Evolutionary conservation across 2,888 invertebrate species (phyloP).

Genomic region (Watsonalla binaria): DNA sequence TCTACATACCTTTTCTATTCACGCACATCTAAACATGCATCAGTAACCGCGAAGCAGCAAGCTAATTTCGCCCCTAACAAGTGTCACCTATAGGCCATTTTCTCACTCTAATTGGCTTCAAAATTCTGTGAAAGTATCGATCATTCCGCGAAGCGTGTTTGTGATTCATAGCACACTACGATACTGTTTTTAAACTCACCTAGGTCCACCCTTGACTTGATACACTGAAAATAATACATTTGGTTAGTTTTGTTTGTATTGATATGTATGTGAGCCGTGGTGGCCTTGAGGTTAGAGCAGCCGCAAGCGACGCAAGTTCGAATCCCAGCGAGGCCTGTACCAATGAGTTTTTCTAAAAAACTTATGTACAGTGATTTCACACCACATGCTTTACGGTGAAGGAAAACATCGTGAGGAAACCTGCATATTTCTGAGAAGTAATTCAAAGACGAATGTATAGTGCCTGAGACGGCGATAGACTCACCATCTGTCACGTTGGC

Average conservation of each 20-base stretch:
- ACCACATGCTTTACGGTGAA: too few relatives aligned
- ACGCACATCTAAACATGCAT: not conserved
- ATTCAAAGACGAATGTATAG: too few relatives aligned
- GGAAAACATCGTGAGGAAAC: too few relatives aligned
- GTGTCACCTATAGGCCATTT: not conserved
- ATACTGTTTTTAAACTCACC: constrained; percentile 55
- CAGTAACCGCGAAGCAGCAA: not conserved
- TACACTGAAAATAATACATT: constrained; percentile 70
- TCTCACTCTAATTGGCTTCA: constrained; percentile 12
- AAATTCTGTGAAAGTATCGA: constrained; percentile 9
- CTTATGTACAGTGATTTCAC: too few relatives aligned
- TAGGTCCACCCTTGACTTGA: constrained; percentile 67
- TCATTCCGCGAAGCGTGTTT: constrained; percentile 31
- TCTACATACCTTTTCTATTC: not conserved
- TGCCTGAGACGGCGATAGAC: too few relatives aligned
- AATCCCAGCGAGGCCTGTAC: too few relatives aligned
- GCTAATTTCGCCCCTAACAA: not conserved
- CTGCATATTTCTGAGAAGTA: too few relatives aligned
- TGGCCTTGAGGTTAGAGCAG: too few relatives aligned
- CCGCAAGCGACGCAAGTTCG: too few relatives aligned
- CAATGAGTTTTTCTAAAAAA: too few relatives aligned
- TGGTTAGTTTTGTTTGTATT: constrained; percentile 24
- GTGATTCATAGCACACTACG: constrained; percentile 39
- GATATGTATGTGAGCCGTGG: too few relatives aligned
- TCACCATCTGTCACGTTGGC: too few relatives aligned